Evolutionary conservation across 2,888 invertebrate species (phyloP).

Genomic region (Tupiocoris notatus): DNA sequence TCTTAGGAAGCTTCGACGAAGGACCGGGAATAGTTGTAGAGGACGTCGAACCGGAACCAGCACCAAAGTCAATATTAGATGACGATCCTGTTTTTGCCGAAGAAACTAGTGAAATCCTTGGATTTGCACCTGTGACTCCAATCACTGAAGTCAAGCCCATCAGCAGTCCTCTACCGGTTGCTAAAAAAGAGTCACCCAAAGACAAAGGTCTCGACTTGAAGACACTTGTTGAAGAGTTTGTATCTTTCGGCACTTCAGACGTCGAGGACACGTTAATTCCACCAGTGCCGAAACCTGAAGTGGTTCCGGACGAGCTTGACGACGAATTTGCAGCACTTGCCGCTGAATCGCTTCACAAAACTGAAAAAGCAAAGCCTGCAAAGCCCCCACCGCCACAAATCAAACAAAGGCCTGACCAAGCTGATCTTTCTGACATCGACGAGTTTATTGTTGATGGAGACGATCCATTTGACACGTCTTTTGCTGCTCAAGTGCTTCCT

Average conservation of each 20-base stretch:
- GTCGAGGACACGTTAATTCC: slow-evolving; percentile 14
- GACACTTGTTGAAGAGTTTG: slow-evolving; percentile 44
- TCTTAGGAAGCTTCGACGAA: slow-evolving; percentile 63
- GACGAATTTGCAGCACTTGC: slow-evolving; percentile 77
- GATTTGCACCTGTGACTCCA: slow-evolving; percentile 54
- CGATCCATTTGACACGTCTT: slow-evolving; percentile 84
- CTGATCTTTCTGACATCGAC: slow-evolving; percentile 47
- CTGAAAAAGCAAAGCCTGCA: slow-evolving; percentile 51
- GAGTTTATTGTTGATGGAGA: slow-evolving; percentile 55
- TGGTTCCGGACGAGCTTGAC: slow-evolving; percentile 63
- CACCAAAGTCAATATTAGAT: slow-evolving; percentile 63
- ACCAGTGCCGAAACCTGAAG: slow-evolving; percentile 36
- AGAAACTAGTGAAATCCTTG: slow-evolving; percentile 53
- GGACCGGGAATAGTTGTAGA: slow-evolving; percentile 54
- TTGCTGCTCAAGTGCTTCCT: slow-evolving; percentile 73
- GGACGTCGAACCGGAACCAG: slow-evolving; percentile 51
- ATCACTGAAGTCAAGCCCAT: slow-evolving; percentile 52
- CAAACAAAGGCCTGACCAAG: slow-evolving; percentile 53
- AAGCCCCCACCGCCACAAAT: slow-evolving; percentile 54
- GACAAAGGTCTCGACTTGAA: slow-evolving; percentile 34
- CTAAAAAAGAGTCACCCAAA: slow-evolving; percentile 34
- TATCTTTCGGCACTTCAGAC: slow-evolving; percentile 7
- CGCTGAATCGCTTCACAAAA: slow-evolving; percentile 61
- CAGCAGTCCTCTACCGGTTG: slow-evolving; percentile 47
- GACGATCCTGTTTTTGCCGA: slow-evolving; percentile 59